Conservation (phyloP, 2,888 invertebrate genomes). For the Lordiphosa andalusiaca region DNA sequence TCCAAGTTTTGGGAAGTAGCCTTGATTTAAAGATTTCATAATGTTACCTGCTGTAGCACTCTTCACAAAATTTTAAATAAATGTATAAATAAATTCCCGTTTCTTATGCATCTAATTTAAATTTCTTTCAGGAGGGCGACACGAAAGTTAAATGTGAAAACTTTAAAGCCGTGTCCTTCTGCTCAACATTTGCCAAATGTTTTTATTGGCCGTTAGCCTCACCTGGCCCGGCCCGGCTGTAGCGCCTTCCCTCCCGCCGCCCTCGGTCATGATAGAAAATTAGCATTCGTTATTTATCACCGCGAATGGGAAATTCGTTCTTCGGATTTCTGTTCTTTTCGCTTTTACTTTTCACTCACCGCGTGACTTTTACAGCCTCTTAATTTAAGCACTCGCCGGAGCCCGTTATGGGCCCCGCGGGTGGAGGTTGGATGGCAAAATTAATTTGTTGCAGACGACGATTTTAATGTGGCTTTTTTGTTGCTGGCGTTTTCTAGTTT, state of each 20-base stretch:
- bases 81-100: no score
- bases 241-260: not conserved
- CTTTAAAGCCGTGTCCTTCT: constrained; percentile 1
- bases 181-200: constrained; percentile 37
- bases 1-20: no score
- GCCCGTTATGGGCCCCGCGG: constrained; percentile 42
- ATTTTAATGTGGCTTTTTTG: constrained; percentile 67
- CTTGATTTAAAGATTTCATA: no score
- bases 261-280: constrained; percentile 54
- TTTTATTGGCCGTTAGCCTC: constrained; percentile 74
- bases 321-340: constrained; percentile 22
- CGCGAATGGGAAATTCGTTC: constrained; percentile 36
- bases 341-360: constrained; percentile 70
- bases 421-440: constrained; percentile 45
- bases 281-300: constrained; percentile 70
- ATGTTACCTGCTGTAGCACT: no score
- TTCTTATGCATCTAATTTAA: no score
- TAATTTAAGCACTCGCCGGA: constrained; percentile 61
- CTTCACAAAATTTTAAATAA: no score
- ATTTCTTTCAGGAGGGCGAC: no score
- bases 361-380: constrained; percentile 75
- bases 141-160: not conserved
- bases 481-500: constrained; percentile 38
- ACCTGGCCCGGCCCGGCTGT: constrained; percentile 54
- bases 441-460: constrained; percentile 74